Evolutionary conservation across 2,888 invertebrate species (phyloP), one percentile per base, ranked within the genome.

Genomic region (Rhodophaea formosa): DNA sequence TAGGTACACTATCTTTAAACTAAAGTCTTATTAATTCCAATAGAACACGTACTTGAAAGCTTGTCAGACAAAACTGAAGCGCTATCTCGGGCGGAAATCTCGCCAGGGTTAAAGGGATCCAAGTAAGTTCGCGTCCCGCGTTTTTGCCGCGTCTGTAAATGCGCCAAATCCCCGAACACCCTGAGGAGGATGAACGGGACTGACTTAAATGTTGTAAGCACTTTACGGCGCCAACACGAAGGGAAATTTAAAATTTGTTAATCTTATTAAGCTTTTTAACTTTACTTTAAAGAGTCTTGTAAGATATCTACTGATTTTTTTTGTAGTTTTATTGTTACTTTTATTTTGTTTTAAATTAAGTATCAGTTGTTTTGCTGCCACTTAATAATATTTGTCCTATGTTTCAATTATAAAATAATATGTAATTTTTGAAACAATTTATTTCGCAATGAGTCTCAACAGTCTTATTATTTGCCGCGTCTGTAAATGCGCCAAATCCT

Each of bases 151-250:
- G 71, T 74, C 74, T 74, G 76, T 79, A 82, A 85, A 79, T 74
- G 68, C 72, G 69, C 68, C 67, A 75, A 78, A 86, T 82, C 82
- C 82, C 79, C 79, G 72, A 79, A 79, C 80, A 81, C 82, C 79
- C 77, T 62, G 63, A 75, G 74, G 81, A 82, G 72, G 77, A 69
- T 79, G 79, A 84, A 80, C 74, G 79, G 71, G 72, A 76, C 74
- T 75, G 79, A 81, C 79, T 85, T 84, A 46, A 55, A 55, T 45
- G 45, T 17, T 64, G 71, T 67, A 69, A 82, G 74, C 69, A 73
- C 75, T 67, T 71, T 73, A 78, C 72, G 75, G 68, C 74, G 73
- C 77, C 74, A 79, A 81, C 77, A 78, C 71, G 63, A 63, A 65
- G 68, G 66, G 74, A 79, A 80, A 81, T 75, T 80, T 79, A 80